A percentile compares a stretch with the other conserved stretches of the same genome.
These are phyloP conservation scores for Nasonia longicornis DNA, from an alignment of 1,140 invertebrate genomes.

Conservation along the genomic window DNA sequence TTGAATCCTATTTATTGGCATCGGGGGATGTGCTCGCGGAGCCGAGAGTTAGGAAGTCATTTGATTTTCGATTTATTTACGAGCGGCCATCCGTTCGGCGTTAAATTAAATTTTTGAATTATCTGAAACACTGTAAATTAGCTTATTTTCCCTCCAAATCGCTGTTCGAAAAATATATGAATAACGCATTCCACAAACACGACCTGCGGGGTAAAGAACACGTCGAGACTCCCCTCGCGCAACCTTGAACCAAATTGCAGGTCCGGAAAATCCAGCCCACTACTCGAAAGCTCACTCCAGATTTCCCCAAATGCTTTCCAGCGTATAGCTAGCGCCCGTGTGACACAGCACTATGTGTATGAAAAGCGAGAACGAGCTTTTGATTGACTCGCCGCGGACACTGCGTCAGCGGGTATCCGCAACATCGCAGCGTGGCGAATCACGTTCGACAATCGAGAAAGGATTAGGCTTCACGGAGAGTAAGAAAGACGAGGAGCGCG, in stretches of 20 bases:
- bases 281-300: background rate
- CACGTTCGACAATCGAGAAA: constrained; percentile 60
- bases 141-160: background rate
- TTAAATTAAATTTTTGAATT: background rate
- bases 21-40: background rate
- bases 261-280: background rate
- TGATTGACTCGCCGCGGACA: constrained; percentile 52
- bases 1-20: constrained; percentile 46
- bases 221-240: background rate
- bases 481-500: background rate
- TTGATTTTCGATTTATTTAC: constrained; percentile 24
- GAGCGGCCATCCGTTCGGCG: background rate
- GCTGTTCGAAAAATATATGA: too few relatives aligned
- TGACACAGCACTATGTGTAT: background rate
- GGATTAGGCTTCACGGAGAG: constrained; percentile 59
- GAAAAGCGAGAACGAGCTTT: constrained; percentile 52
- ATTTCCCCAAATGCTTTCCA: constrained; percentile 12
- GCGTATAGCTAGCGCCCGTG: background rate
- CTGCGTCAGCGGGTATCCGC: background rate
- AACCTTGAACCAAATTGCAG: background rate
- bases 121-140: background rate
- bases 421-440: constrained; percentile 52
- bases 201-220: too few relatives aligned
- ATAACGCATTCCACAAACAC: too few relatives aligned
- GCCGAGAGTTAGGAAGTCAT: background rate